Percentiles rank a stretch among this genome's conserved stretches.
These are phyloP conservation scores for Aradus depressus DNA, from an alignment of 2,888 invertebrate species.

Conservation along the genomic window DNA sequence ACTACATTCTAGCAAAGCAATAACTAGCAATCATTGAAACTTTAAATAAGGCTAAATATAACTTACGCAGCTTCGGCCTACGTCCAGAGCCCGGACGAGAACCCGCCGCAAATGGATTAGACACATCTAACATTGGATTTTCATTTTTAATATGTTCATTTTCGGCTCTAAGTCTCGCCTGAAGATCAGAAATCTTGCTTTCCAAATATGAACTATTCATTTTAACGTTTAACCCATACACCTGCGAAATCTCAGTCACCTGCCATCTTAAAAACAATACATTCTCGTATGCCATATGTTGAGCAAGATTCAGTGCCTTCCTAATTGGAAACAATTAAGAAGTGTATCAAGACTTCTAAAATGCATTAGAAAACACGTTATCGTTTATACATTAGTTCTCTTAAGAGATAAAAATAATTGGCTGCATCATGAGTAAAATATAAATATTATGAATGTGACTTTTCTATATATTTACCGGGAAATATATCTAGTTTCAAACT, in stretches of 20 bases:
- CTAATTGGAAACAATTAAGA: too few species aligned
- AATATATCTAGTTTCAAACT: too few species aligned
- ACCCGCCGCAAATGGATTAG: conserved; percentile 35
- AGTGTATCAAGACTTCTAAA: too few species aligned
- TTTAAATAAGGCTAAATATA: conserved; percentile 1
- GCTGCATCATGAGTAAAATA: too few species aligned
- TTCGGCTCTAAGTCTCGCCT: conserved; percentile 64
- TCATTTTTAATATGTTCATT: conserved; percentile 50
- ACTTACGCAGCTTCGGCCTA: conserved; percentile 55
- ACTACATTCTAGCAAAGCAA: too few species aligned
- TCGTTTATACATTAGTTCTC: too few species aligned
- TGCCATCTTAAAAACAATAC: conserved; percentile 22
- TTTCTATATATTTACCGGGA: too few species aligned
- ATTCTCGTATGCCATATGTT: conserved; percentile 7
- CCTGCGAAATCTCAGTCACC: conserved; percentile 24
- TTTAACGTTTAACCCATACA: conserved; percentile 18
- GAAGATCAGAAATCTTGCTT: conserved; percentile 63
- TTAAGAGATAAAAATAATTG: too few species aligned
- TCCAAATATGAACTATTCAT: conserved; percentile 31
- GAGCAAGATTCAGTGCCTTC: too few species aligned
- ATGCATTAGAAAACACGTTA: too few species aligned
- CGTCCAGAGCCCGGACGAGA: conserved; percentile 43
- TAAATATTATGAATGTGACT: too few species aligned
- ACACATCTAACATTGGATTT: conserved; percentile 37
- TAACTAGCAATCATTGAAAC: neutral